Evolutionary conservation across 1,140 invertebrate genomes (phyloP).

Genomic region (Euborellia annulipes): DNA sequence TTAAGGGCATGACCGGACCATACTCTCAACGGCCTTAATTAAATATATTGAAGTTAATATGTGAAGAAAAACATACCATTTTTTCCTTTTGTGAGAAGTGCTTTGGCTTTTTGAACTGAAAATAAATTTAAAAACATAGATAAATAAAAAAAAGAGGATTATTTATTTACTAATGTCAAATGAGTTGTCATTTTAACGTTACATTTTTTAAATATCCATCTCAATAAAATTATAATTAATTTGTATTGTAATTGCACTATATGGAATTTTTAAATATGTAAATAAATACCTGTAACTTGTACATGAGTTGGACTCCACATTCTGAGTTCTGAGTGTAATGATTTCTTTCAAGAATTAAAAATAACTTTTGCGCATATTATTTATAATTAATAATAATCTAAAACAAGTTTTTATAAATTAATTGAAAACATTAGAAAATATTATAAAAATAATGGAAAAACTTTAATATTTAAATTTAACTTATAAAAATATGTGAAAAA

Average conservation of each 20-base stretch:
- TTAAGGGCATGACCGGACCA: background rate
- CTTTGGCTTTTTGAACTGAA: conserved; percentile 54
- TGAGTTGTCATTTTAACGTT: background rate
- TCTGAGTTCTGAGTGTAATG: too few relatives aligned
- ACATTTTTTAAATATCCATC: background rate
- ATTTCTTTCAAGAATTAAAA: too few relatives aligned
- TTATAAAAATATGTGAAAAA: too few relatives aligned
- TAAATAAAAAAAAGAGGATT: conserved; percentile 22
- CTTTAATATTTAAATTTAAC: too few relatives aligned
- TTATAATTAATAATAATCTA: too few relatives aligned
- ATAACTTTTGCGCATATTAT: too few relatives aligned
- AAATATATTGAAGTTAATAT: background rate
- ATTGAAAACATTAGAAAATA: too few relatives aligned
- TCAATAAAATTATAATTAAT: background rate
- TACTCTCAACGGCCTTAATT: background rate
- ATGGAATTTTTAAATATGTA: background rate
- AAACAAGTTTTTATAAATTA: too few relatives aligned
- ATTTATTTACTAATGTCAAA: background rate
- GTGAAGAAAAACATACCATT: conserved; percentile 52
- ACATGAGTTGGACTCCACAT: conserved; percentile 79
- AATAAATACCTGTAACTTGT: conserved; percentile 50
- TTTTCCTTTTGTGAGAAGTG: conserved; percentile 66
- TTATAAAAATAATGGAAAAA: too few relatives aligned
- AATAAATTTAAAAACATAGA: too few relatives aligned
- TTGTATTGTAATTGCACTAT: background rate